Evolutionary conservation across 2,888 invertebrate genomes (phyloP), one percentile per base, ranked within the genome.

Genomic region (Parascotia fuliginaria): DNA sequence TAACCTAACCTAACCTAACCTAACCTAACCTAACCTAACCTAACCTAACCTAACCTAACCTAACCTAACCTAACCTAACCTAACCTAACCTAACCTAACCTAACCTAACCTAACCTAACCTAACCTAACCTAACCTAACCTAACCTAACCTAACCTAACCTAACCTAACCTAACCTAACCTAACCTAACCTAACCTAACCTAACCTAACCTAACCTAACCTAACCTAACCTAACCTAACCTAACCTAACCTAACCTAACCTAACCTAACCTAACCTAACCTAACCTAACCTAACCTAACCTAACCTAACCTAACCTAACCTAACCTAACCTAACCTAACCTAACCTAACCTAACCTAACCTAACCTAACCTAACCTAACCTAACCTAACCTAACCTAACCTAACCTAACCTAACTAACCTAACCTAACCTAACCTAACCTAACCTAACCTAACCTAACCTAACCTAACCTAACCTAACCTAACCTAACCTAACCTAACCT

Each of bases 1-100:
- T 42, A 42, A 42, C 42, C 42, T 42, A 42, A 42, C 42, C 42
- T 42, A 42, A 42, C 42, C 42, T 42, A 42, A 42, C 42, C 22
- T 24, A 19, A 19, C 27, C 22, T 14, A 12, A 14, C 12, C 32
- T 14, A 16, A 16, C 27, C 42, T 33, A 33, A 42, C 42, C 33
- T 42, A 42, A 42, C 42, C 42, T 42, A 37, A 37, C 37, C 37
- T 37, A 37, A 37, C 42, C 42, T 42, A 42, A 42, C 42, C 42
- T 42, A 42, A 42, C 42, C 42, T 41, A 33, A 42, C 42, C 42
- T 40, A 40, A 40, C 40, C 40, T 40, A 40, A 40, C 40, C 31
- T 42, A 42, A 42, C 42, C 42, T 42, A 27, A 27, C 29, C 29
- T 29, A 29, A 29, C 29, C 27, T 27, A 24, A 38, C 22, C 38